phyloP scores from a whole-genome alignment of 2,888 invertebrate genomes.

The Papilio protenor region DNA sequence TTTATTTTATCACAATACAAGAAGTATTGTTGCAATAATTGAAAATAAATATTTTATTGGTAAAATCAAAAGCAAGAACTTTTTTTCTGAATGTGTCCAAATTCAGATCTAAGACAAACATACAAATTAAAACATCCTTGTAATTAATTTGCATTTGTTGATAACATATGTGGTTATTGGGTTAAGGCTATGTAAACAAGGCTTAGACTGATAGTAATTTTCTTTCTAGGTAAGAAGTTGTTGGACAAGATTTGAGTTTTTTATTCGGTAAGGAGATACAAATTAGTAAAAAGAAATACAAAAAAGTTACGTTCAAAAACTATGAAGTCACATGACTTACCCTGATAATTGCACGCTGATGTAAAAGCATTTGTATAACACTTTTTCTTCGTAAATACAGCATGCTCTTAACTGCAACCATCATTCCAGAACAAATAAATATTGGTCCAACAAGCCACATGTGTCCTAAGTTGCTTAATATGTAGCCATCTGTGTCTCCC shows the following conservation, averaged over 20 bases:
- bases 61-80: neutral
- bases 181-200: constrained; percentile 43
- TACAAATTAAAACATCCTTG: constrained; percentile 41
- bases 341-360: constrained; percentile 85
- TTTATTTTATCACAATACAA: too few relatives aligned
- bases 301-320: neutral
- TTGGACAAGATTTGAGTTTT: neutral
- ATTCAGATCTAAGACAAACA: constrained; percentile 5
- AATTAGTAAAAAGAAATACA: neutral
- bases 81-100: neutral
- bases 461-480: constrained; percentile 86
- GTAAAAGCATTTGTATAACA: constrained; percentile 86
- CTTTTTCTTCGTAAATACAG: constrained; percentile 86
- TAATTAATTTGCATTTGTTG: constrained; percentile 32
- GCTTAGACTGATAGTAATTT: constrained; percentile 33
- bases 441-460: constrained; percentile 88
- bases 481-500: constrained; percentile 85
- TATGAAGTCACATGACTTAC: constrained; percentile 65
- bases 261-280: neutral
- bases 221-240: constrained; percentile 19
- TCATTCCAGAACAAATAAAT: constrained; percentile 87
- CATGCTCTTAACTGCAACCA: constrained; percentile 88
- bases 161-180: constrained; percentile 41
- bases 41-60: neutral
- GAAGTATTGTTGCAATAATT: neutral